Evolutionary conservation across 35 echinoderm and acorn worm genomes (phyloP).

Genomic region (Ptychodera flava): DNA sequence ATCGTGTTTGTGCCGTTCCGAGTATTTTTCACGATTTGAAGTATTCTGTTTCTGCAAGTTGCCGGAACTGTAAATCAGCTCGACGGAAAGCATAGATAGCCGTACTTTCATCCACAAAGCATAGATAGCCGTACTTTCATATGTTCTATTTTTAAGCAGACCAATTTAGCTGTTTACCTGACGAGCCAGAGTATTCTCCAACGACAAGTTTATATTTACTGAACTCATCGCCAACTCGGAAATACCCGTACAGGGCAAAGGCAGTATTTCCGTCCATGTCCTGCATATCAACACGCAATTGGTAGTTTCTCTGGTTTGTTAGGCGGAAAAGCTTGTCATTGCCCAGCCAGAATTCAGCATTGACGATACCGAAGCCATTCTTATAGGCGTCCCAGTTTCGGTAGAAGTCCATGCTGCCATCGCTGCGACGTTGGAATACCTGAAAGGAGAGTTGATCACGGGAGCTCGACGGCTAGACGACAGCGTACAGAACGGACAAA

Average conservation of each 20-base stretch:
- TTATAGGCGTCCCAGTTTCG: slow-evolving; percentile 53
- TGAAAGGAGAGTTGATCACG: too few species aligned
- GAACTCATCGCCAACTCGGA: slow-evolving; percentile 36
- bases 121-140: too few species aligned
- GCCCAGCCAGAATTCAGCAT: slow-evolving; percentile 71
- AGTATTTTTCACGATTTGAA: too few species aligned
- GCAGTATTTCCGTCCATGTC: slow-evolving; percentile 12
- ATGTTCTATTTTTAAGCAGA: too few species aligned
- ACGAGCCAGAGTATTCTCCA: not conserved
- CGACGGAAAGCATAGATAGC: too few species aligned
- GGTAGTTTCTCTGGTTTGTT: slow-evolving; percentile 50
- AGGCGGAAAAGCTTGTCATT: slow-evolving; percentile 46
- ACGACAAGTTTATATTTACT: slow-evolving; percentile 54
- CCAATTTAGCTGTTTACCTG: slow-evolving; percentile 8
- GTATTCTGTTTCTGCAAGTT: too few species aligned
- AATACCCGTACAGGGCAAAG: slow-evolving; percentile 35
- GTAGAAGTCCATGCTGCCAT: slow-evolving; percentile 56
- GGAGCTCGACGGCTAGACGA: too few species aligned
- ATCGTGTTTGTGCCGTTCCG: too few species aligned
- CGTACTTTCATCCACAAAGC: too few species aligned
- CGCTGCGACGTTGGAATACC: slow-evolving; percentile 59
- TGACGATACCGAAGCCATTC: slow-evolving; percentile 46
- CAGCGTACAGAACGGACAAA: too few species aligned
- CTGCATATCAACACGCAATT: slow-evolving; percentile 39
- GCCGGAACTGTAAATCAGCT: too few species aligned